phyloP scores from a whole-genome alignment of 2,888 invertebrate genomes.

The Trichogramma evanescens region DNA sequence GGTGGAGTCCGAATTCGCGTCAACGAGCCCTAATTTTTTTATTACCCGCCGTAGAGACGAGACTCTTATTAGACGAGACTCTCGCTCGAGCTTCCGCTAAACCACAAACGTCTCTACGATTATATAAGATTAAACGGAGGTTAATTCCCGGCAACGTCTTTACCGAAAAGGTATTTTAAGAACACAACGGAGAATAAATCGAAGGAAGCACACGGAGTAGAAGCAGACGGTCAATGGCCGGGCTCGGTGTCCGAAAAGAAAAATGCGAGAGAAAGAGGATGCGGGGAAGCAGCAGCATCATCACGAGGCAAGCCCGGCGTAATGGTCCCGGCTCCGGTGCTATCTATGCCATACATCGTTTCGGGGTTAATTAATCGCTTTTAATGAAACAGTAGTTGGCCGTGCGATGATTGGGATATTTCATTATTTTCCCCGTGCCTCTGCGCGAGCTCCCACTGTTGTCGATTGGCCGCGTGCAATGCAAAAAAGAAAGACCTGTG shows the following conservation, averaged over 20 bases:
- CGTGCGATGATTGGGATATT: constrained; percentile 42
- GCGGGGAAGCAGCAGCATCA: constrained; percentile 2
- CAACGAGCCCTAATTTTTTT: no score
- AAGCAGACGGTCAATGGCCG: not conserved
- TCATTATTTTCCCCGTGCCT: constrained; percentile 35
- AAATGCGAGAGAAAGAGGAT: not conserved
- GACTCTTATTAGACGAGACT: no score
- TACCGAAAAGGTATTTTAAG: no score
- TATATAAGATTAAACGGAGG: no score
- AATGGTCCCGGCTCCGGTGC: constrained; percentile 8
- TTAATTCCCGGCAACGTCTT: no score
- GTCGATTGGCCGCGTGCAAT: not conserved
- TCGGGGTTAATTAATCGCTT: constrained; percentile 36
- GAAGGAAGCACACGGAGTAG: constrained; percentile 1
- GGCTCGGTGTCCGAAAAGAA: not conserved
- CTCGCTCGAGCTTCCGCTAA: no score
- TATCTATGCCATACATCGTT: constrained; percentile 15
- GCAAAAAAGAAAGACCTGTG: no score
- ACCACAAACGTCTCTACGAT: no score
- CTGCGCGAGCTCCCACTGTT: no score
- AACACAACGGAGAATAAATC: no score
- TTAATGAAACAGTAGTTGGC: constrained; percentile 46
- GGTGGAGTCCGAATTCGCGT: no score
- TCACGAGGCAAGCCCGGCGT: not conserved
- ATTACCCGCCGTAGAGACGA: no score